These are phyloP conservation scores for Mystacides longicornis DNA, from an alignment of 2,888 invertebrate genomes.

Conservation along the genomic window DNA sequence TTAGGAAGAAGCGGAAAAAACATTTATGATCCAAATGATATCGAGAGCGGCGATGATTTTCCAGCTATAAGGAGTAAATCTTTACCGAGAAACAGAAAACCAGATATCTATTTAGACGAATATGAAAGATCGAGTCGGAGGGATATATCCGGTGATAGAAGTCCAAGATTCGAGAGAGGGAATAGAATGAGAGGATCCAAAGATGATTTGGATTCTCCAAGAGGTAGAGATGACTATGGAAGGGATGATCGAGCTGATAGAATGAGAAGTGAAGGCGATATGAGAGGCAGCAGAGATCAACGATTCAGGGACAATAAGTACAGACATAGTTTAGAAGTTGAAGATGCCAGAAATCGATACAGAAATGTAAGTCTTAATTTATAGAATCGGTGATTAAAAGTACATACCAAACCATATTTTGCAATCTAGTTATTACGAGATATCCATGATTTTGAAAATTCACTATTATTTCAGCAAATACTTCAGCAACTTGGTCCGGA, in stretches of 20 bases:
- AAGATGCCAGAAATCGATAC: conserved; percentile 19
- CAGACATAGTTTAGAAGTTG: conserved; percentile 20
- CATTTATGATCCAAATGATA: conserved; percentile 41
- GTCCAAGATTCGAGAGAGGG: conserved; percentile 5
- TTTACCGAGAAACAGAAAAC: conserved; percentile 37
- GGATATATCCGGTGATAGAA: conserved; percentile 23
- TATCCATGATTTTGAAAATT: neutral
- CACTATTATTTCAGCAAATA: conserved; percentile 10
- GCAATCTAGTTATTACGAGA: too few relatives aligned
- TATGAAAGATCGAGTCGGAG: conserved; percentile 36
- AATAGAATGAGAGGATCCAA: conserved; percentile 3
- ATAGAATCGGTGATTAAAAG: neutral
- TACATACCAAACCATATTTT: neutral
- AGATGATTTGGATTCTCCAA: conserved; percentile 7
- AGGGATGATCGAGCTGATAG: conserved; percentile 8
- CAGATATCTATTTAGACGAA: conserved; percentile 18
- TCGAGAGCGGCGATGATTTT: conserved; percentile 40
- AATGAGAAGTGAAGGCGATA: conserved; percentile 12
- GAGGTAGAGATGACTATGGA: conserved; percentile 3
- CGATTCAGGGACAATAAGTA: conserved; percentile 13
- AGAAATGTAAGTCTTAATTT: conserved; percentile 15
- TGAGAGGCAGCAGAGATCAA: conserved; percentile 14
- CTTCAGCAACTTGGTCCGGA: conserved; percentile 15
- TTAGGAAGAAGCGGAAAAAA: conserved; percentile 31
- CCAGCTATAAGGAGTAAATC: conserved; percentile 38